Evolutionary conservation across 2,888 invertebrate genomes (phyloP).

Genomic region (Volucella bombylans): DNA sequence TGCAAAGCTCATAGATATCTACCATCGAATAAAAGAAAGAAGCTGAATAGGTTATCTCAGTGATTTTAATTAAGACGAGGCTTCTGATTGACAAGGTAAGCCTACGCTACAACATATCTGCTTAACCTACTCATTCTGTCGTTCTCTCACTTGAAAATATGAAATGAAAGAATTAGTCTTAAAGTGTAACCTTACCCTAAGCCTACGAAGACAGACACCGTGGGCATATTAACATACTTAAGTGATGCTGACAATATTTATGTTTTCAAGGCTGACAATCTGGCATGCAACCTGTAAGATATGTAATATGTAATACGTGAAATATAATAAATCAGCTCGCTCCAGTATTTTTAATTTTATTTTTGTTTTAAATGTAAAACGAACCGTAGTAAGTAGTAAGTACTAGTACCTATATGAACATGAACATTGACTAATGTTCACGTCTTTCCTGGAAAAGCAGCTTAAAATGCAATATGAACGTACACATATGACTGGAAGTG

Average conservation of each 20-base stretch:
- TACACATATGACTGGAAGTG: no score
- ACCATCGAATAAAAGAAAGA: conserved; percentile 24
- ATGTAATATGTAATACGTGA: background rate
- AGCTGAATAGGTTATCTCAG: conserved; percentile 3
- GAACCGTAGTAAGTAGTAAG: no score
- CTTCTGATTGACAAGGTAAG: conserved; percentile 54
- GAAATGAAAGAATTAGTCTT: no score
- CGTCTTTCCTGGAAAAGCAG: no score
- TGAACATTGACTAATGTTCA: no score
- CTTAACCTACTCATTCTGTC: no score
- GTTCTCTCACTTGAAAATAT: no score
- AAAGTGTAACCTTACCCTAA: background rate
- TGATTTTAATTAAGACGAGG: conserved; percentile 11
- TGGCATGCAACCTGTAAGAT: background rate
- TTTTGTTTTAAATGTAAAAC: no score
- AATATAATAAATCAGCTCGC: conserved; percentile 13
- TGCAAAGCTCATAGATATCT: background rate
- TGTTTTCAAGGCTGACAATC: conserved; percentile 1
- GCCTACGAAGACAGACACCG: background rate
- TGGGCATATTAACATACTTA: background rate
- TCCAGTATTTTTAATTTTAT: background rate
- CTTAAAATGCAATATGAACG: no score
- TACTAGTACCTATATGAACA: no score
- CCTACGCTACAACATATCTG: background rate
- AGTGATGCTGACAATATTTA: background rate